These are phyloP conservation scores for Erethizon dorsatum DNA, from an alignment of 2,797 vertebrate genomes.

Conservation along the genomic window DNA sequence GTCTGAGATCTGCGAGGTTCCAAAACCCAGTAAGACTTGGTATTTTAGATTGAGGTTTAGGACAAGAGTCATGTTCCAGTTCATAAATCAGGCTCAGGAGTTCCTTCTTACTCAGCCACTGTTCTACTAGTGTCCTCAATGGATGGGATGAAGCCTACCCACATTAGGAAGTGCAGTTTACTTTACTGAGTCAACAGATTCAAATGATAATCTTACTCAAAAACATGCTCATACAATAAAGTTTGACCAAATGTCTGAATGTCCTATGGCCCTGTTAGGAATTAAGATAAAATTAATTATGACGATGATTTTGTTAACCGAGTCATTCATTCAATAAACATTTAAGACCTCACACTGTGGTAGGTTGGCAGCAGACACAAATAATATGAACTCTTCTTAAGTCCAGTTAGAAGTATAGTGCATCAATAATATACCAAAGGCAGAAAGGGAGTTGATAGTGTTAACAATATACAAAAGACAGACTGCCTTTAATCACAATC, in stretches of 20 bases:
- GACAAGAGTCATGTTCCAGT: not conserved
- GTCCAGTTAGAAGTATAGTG: not conserved
- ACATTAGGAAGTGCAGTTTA: not conserved
- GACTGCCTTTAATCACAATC: not conserved
- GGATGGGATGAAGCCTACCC: not conserved
- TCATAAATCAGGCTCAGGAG: not conserved
- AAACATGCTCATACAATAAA: not conserved
- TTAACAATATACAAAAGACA: not conserved
- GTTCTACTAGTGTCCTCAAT: not conserved
- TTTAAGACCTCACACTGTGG: not conserved
- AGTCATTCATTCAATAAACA: not conserved
- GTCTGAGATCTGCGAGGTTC: not conserved
- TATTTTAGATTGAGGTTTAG: not conserved
- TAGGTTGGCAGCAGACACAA: not conserved
- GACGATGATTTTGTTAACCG: not conserved
- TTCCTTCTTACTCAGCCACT: not conserved
- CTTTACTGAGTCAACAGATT: not conserved
- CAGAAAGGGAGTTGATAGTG: not conserved
- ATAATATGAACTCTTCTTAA: not conserved
- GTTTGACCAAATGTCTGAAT: not conserved
- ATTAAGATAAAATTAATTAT: not conserved
- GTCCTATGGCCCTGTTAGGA: not conserved
- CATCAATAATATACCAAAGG: not conserved
- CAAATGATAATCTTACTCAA: not conserved
- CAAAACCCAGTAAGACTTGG: not conserved